Evolutionary conservation across 2,113 vertebrate species (phyloP).

Genomic region (Sardina pilchardus): DNA sequence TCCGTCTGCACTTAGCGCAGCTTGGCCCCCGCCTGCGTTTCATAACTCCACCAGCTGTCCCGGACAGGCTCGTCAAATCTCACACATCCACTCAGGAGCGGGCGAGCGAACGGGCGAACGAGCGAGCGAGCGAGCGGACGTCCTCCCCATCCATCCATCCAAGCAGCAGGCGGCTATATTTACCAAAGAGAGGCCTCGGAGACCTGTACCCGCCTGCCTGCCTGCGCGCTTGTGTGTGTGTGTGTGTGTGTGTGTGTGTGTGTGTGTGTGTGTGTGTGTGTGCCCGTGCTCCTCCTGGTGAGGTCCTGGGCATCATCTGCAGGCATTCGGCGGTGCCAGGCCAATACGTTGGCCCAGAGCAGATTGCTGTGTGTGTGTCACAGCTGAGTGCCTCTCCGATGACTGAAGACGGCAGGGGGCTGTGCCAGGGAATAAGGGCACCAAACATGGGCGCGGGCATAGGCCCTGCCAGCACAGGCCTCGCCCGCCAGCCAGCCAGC

Average conservation of each 20-base stretch:
- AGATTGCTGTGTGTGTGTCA: neutral
- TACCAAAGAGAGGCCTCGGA: neutral
- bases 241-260: too few species aligned
- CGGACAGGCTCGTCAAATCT: neutral
- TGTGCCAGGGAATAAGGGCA: neutral
- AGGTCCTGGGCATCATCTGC: conserved; percentile 4
- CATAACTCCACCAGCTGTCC: neutral
- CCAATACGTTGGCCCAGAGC: neutral
- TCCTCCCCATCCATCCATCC: neutral
- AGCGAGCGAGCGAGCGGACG: too few species aligned
- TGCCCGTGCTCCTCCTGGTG: neutral
- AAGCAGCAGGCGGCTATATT: neutral
- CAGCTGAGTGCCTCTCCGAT: neutral
- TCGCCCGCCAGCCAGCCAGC: too few species aligned
- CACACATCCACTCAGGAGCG: neutral
- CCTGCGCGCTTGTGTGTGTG: too few species aligned
- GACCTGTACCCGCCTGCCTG: too few species aligned
- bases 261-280: too few species aligned
- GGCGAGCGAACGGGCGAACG: neutral
- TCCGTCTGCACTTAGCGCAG: neutral
- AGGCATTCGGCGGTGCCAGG: neutral
- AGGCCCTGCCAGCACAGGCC: neutral
- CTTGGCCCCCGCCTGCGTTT: neutral
- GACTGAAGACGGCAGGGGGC: neutral
- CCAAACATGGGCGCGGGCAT: neutral